Conservation (phyloP, 1,140 invertebrate genomes). For the Eueides isabella region DNA sequence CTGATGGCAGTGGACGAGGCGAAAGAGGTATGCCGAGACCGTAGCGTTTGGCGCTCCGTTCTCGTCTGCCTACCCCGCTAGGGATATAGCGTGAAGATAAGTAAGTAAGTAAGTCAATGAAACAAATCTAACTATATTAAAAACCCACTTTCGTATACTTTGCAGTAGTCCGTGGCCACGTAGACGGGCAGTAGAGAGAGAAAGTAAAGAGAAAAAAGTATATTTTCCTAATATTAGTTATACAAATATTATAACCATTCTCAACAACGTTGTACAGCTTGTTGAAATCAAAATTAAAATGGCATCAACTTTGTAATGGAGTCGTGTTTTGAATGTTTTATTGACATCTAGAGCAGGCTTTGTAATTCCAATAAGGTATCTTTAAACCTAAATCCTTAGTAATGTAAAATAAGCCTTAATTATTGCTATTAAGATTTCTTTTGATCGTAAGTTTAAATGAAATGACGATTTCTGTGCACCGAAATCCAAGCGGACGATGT, state of each 20-base stretch:
- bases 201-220: no score
- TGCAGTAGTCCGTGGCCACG: no score
- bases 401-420: conserved; percentile 27
- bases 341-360: conserved; percentile 54
- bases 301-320: conserved; percentile 44
- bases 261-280: conserved; percentile 22
- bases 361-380: conserved; percentile 61
- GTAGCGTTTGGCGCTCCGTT: no score
- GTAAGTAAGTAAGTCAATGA: no score
- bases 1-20: no score
- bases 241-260: background rate
- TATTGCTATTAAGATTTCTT: conserved; percentile 19
- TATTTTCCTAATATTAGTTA: background rate
- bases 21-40: no score
- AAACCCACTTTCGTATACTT: no score
- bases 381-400: conserved; percentile 21
- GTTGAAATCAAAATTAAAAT: conserved; percentile 43
- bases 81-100: no score
- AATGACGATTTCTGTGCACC: conserved; percentile 23
- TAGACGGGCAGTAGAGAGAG: no score
- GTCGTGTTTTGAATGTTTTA: conserved; percentile 60
- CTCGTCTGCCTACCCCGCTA: no score
- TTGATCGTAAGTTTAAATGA: background rate
- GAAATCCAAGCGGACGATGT: conserved; percentile 41
- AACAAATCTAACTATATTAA: no score